These are phyloP conservation scores for Myodes glareolus DNA, from an alignment of 2,113 vertebrate species.

Conservation along the genomic window DNA sequence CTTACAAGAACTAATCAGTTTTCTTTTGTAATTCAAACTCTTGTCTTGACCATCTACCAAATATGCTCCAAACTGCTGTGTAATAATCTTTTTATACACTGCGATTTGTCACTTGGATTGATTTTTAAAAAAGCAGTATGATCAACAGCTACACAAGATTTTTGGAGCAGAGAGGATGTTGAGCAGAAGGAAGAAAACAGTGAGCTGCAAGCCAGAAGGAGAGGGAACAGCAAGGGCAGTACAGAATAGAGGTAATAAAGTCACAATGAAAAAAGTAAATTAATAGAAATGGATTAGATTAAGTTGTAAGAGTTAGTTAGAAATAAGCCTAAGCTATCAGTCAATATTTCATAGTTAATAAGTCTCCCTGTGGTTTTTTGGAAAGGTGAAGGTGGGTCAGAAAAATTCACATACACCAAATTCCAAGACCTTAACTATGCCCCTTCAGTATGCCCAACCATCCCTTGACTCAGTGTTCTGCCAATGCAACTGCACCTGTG, in stretches of 20 bases:
- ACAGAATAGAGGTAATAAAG: not conserved
- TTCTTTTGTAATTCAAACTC: not conserved
- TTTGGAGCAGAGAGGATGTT: not conserved
- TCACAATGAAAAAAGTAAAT: not conserved
- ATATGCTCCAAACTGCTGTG: not conserved
- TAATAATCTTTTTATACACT: not conserved
- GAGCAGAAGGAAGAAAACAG: not conserved
- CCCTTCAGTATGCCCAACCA: not conserved
- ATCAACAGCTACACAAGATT: not conserved
- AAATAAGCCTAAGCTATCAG: not conserved
- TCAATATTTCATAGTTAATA: not conserved
- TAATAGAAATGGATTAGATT: not conserved
- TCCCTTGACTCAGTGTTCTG: not conserved
- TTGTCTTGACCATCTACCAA: not conserved
- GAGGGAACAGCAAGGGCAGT: not conserved
- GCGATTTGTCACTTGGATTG: not conserved
- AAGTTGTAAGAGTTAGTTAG: not conserved
- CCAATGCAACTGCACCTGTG: fast-evolving
- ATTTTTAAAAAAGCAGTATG: not conserved
- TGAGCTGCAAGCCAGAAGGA: not conserved
- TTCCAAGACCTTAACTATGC: not conserved
- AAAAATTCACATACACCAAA: not conserved
- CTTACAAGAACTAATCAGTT: not conserved
- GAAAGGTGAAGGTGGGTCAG: not conserved
- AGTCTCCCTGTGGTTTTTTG: not conserved